Evolutionary conservation across 2,888 invertebrate species (phyloP).

Genomic region (Zonitis immaculata): DNA sequence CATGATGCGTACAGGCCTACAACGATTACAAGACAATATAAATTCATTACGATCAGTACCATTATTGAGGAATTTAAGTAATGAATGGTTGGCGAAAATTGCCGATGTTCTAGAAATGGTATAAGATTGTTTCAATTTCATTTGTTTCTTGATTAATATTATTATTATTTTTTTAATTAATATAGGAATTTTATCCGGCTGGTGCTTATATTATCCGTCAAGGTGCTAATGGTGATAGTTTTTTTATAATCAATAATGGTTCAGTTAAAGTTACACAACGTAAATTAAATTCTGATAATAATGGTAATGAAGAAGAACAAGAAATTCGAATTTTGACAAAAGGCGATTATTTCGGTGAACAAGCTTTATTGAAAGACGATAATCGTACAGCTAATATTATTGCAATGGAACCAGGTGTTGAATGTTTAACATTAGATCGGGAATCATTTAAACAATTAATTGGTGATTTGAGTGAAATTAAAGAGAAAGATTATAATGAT

Average conservation of each 20-base stretch:
- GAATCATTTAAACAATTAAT: constrained; percentile 71
- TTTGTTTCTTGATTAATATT: too few relatives aligned
- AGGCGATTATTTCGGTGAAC: constrained; percentile 65
- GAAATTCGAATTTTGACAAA: constrained; percentile 55
- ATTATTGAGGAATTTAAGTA: constrained; percentile 54
- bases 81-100: constrained; percentile 60
- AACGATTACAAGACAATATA: constrained; percentile 62
- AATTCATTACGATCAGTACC: constrained; percentile 63
- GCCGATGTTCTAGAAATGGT: constrained; percentile 69
- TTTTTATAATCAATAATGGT: constrained; percentile 61
- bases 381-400: constrained; percentile 65
- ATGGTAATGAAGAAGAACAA: constrained; percentile 47
- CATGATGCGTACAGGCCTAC: constrained; percentile 66
- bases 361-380: constrained; percentile 62
- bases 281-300: constrained; percentile 44
- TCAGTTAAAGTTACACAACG: constrained; percentile 54
- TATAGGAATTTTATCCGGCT: constrained; percentile 60
- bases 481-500: constrained; percentile 71
- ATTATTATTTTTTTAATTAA: constrained; percentile 18
- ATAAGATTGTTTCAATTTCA: constrained; percentile 33
- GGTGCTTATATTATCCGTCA: constrained; percentile 62
- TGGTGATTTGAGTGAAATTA: constrained; percentile 69
- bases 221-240: constrained; percentile 61
- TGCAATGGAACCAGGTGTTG: constrained; percentile 57
- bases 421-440: constrained; percentile 63